These are phyloP conservation scores for Eutolmus rufibarbis DNA, from an alignment of 2,888 invertebrate species.

Conservation along the genomic window DNA sequence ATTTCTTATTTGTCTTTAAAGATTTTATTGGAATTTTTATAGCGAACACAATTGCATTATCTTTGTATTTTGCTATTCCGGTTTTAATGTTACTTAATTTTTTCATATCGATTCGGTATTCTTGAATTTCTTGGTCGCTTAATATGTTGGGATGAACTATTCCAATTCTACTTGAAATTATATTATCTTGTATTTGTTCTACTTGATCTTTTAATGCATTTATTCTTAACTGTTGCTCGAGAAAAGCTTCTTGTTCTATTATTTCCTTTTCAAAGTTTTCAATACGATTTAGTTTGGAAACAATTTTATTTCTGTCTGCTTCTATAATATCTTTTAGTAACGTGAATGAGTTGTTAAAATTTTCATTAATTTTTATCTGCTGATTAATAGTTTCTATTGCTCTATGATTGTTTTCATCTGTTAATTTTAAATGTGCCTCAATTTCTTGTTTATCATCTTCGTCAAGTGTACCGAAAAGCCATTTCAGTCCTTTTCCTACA, in stretches of 20 bases:
- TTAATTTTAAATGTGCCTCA: conserved; percentile 27
- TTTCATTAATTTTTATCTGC: no score
- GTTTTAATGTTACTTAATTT: conserved; percentile 40
- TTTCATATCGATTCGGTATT: conserved; percentile 39
- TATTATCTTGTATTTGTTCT: conserved; percentile 46
- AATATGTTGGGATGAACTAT: conserved; percentile 45
- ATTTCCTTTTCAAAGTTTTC: not conserved
- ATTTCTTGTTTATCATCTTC: conserved; percentile 34
- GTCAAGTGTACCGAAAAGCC: conserved; percentile 39
- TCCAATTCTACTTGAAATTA: conserved; percentile 43
- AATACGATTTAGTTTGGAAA: no score
- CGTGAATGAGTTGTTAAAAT: no score
- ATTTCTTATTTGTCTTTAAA: conserved; percentile 29
- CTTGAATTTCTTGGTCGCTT: conserved; percentile 44
- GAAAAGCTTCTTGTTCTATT: not conserved
- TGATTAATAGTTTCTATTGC: no score
- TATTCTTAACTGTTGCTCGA: conserved; percentile 43
- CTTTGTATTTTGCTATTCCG: conserved; percentile 7
- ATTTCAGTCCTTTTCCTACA: no score
- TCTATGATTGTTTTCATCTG: conserved; percentile 41
- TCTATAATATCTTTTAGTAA: no score
- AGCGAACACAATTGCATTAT: conserved; percentile 31
- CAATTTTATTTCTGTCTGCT: no score
- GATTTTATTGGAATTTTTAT: conserved; percentile 40
- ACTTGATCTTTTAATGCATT: conserved; percentile 38